Percentiles rank a stretch among this genome's conserved stretches.
Conservation (phyloP, 2,888 invertebrate genomes). For the Eupithecia inturbata region DNA sequence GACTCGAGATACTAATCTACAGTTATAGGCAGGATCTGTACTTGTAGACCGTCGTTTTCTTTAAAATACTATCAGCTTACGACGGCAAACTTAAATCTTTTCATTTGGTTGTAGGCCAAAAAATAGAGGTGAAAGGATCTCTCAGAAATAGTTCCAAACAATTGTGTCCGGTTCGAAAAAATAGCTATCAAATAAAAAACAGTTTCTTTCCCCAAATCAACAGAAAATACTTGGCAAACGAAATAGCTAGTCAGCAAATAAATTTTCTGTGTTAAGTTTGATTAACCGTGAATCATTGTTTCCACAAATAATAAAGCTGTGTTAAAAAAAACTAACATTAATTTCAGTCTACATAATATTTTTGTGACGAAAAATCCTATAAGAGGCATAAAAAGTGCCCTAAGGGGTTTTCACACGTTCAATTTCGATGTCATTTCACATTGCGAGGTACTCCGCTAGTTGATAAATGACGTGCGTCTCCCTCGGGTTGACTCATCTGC, state of each 20-base stretch:
- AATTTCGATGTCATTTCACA: slow-evolving; percentile 33
- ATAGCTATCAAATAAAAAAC: not conserved
- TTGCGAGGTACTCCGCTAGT: slow-evolving; percentile 22
- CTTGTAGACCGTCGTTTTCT: not conserved
- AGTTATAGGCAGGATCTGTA: not conserved
- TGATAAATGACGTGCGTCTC: slow-evolving; percentile 41
- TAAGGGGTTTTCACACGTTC: slow-evolving; percentile 23
- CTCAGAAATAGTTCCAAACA: not conserved
- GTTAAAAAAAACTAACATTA: slow-evolving; percentile 1
- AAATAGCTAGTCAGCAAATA: slow-evolving; percentile 9
- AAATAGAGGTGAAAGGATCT: not conserved
- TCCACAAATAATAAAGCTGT: not conserved
- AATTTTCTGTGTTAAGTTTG: not conserved
- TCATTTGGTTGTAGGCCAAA: not conserved
- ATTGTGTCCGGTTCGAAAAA: not conserved
- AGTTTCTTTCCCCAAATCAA: not conserved
- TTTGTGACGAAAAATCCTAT: not conserved
- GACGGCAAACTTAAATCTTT: not conserved
- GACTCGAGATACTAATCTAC: slow-evolving; percentile 9
- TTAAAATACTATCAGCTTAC: not conserved
- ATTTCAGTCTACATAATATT: not conserved
- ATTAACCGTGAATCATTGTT: not conserved
- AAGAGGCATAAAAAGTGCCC: not conserved
- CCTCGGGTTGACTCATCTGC: slow-evolving; percentile 23
- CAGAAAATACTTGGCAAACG: slow-evolving; percentile 11